These are phyloP conservation scores for Neocrepidodera transversa DNA, from an alignment of 2,888 invertebrate genomes.

Conservation along the genomic window DNA sequence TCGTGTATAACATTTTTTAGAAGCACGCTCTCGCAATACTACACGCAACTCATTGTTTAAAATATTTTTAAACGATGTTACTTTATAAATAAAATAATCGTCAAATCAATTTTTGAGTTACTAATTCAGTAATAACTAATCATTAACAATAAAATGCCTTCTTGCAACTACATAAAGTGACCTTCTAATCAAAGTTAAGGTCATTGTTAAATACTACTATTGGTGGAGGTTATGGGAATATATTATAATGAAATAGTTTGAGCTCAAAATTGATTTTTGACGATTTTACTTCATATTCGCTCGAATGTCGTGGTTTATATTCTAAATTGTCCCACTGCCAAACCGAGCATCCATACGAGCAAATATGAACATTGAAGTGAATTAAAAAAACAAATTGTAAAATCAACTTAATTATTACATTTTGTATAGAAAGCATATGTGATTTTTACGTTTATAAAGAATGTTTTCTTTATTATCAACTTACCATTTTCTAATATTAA, in stretches of 20 bases:
- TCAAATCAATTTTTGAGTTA: constrained; percentile 27
- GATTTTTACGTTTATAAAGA: constrained; percentile 27
- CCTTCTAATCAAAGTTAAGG: too few relatives aligned
- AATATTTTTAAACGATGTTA: constrained; percentile 25
- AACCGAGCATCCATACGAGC: constrained; percentile 54
- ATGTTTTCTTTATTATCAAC: constrained; percentile 1
- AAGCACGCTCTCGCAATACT: constrained; percentile 48
- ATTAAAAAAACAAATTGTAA: constrained; percentile 14
- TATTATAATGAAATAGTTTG: too few relatives aligned
- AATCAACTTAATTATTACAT: constrained; percentile 24
- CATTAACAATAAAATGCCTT: too few relatives aligned
- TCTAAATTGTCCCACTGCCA: constrained; percentile 59
- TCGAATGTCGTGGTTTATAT: constrained; percentile 55
- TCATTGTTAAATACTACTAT: too few relatives aligned
- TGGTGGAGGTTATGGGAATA: too few relatives aligned
- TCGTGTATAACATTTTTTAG: constrained; percentile 36
- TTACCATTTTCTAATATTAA: background rate
- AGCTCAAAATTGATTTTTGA: too few relatives aligned
- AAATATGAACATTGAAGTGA: constrained; percentile 50
- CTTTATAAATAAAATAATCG: constrained; percentile 7
- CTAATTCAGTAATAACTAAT: too few relatives aligned
- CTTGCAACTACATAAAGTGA: too few relatives aligned
- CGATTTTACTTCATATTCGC: constrained; percentile 46
- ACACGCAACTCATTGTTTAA: constrained; percentile 26
- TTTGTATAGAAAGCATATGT: constrained; percentile 30